Evolutionary conservation across 2,888 invertebrate species (phyloP), one percentile per base, ranked within the genome.

Genomic region (Blomia tropicalis): DNA sequence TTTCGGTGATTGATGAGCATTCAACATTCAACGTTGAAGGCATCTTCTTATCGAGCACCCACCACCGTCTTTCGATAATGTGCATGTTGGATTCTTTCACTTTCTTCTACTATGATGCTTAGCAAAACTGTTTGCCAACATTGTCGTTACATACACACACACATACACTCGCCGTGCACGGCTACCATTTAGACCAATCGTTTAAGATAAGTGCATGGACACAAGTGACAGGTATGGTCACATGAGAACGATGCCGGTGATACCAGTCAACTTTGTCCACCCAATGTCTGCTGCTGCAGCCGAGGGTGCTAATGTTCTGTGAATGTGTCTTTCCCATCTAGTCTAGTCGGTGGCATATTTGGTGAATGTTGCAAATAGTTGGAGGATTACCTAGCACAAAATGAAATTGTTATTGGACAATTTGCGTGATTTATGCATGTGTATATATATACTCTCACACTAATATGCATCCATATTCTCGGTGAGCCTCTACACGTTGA

Each of bases 201-300:
- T 19, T 47, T 47, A 27, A 47, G 51, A 47, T 47, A 11, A 47
- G 7, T 7, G 51, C 51, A 47, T 47, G 23, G 11, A 47, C 14
- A 47, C 7, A 27, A 36, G n/a, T 47, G 51, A 47, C 51, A 47
- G 51, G 51, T 47, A 47, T 27, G 22, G 51, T 47, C 51, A 47
- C 51, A 47, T 47, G 51, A 47, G 51, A 47, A 47, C 51, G 51
- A 47, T 47, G 51, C 51, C n/a, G n/a, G 7, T 47, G 51, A 22
- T 47, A 41, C 14, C 41, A 41, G 41, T n/a, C 41, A 41, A 14
- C n/a, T 41, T n/a, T 41, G 41, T 41, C n/a, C n/a, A n/a, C n/a
- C n/a, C n/a, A 36, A 36, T 36, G 22, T 14, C 22, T 47, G 51
- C 41, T 41, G 41, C 41, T 47, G 51, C n/a, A 11, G 51, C 11